These are phyloP conservation scores for Isurus oxyrinchus DNA, from an alignment of 2,113 vertebrate genomes.

Conservation along the genomic window DNA sequence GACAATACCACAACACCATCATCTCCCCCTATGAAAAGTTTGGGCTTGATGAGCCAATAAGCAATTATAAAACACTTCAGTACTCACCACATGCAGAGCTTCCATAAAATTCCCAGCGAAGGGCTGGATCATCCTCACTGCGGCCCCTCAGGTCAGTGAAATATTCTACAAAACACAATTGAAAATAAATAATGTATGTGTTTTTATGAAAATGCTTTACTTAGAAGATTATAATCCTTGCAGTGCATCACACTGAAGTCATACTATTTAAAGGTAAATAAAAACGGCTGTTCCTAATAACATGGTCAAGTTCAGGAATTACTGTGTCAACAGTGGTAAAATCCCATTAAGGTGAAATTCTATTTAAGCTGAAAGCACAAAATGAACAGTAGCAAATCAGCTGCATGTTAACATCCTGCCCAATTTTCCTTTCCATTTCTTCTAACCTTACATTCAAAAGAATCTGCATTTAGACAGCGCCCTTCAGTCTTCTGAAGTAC, in stretches of 20 bases:
- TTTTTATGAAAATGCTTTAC: not conserved
- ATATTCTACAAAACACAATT: conserved; percentile 66
- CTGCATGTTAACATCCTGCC: not conserved
- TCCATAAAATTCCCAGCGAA: conserved; percentile 95
- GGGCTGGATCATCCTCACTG: conserved; percentile 68
- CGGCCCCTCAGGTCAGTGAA: conserved; percentile 85
- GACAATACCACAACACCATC: too few relatives aligned
- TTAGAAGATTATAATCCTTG: not conserved
- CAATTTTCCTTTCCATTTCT: not conserved
- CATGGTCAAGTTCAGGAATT: not conserved
- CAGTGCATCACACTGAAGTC: not conserved
- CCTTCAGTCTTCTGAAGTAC: not conserved
- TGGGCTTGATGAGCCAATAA: not conserved
- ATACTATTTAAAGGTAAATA: not conserved
- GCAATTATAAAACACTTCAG: not conserved
- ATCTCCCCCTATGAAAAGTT: too few relatives aligned
- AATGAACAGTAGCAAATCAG: not conserved
- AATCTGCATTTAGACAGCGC: not conserved
- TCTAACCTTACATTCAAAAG: not conserved
- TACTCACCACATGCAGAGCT: conserved; percentile 85
- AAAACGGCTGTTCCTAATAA: not conserved
- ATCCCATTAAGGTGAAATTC: not conserved
- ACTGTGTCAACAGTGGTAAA: not conserved
- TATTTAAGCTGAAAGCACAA: not conserved
- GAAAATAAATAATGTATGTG: not conserved